Conservation (phyloP, 35 echinoderm and acorn worm genomes). For the Ophiothrix spiculata region DNA sequence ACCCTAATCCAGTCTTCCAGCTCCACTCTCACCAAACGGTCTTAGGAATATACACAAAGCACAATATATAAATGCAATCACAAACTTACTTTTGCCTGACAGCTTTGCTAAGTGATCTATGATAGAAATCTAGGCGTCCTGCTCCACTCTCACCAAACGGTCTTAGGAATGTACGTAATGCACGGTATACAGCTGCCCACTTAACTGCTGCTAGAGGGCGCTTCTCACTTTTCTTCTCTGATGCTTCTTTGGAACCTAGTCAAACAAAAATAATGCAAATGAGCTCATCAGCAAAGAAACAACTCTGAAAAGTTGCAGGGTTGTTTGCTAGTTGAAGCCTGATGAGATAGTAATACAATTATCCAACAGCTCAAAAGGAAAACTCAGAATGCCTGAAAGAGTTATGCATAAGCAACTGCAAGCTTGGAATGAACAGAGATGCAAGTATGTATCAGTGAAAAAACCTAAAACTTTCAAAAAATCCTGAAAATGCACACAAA, state of each 20-base stretch:
- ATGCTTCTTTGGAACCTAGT: background rate
- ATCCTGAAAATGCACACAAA: too few species aligned
- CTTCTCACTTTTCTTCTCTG: constrained; percentile 2
- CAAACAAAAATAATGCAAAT: too few species aligned
- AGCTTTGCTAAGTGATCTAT: constrained; percentile 92
- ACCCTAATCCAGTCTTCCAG: constrained; percentile 88
- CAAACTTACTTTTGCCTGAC: constrained; percentile 83
- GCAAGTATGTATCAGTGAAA: too few species aligned
- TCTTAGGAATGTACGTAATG: constrained; percentile 80
- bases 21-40: constrained; percentile 93
- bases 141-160: constrained; percentile 96
- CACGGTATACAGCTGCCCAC: constrained; percentile 76
- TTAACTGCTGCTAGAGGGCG: constrained; percentile 60
- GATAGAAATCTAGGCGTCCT: constrained; percentile 94
- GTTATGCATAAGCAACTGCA: too few species aligned
- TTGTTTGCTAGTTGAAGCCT: too few species aligned
- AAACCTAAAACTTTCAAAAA: too few species aligned
- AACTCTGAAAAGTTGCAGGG: too few species aligned
- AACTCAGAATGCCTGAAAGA: too few species aligned
- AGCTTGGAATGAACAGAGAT: too few species aligned
- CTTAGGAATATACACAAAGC: constrained; percentile 82
- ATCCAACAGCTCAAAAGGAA: too few species aligned
- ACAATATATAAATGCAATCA: constrained; percentile 64
- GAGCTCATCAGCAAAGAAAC: too few species aligned
- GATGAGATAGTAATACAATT: too few species aligned